Evolutionary conservation across 1,140 invertebrate species (phyloP).

Genomic region (Mamestra configurata): DNA sequence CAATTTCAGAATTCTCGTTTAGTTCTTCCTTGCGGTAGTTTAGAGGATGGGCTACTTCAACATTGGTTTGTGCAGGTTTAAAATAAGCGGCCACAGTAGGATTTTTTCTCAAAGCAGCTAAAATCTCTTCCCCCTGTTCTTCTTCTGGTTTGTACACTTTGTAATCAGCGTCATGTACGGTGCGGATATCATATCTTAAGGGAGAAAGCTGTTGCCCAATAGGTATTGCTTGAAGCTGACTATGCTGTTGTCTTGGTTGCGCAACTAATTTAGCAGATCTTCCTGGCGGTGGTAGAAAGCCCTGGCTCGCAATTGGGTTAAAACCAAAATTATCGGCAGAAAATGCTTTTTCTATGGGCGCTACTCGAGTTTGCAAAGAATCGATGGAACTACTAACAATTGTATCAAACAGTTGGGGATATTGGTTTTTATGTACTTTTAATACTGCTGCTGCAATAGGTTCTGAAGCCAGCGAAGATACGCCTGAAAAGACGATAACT

Average conservation of each 20-base stretch:
- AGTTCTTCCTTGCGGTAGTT: constrained; percentile 80
- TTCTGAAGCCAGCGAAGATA: constrained; percentile 81
- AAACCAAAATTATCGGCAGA: constrained; percentile 84
- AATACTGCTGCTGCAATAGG: constrained; percentile 77
- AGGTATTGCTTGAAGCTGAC: constrained; percentile 63
- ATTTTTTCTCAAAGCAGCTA: constrained; percentile 80
- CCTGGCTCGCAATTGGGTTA: constrained; percentile 84
- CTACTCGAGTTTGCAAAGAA: constrained; percentile 78
- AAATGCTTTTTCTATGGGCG: constrained; percentile 77
- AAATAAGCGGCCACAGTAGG: constrained; percentile 81
- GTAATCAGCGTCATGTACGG: constrained; percentile 84
- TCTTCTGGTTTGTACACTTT: constrained; percentile 83
- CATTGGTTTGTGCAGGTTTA: constrained; percentile 77
- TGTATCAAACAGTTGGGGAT: constrained; percentile 82
- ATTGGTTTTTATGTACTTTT: constrained; percentile 84
- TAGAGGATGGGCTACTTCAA: constrained; percentile 82
- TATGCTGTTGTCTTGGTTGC: constrained; percentile 65
- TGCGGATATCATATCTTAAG: constrained; percentile 83
- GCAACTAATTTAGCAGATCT: constrained; percentile 71
- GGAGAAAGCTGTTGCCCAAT: constrained; percentile 70
- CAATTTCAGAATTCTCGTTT: constrained; percentile 72
- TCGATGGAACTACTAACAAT: constrained; percentile 84
- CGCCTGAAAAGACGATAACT: constrained; percentile 79
- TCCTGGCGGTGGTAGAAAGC: constrained; percentile 71
- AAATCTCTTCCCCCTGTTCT: constrained; percentile 77